These are phyloP conservation scores for Ophioderma brevispina DNA, from an alignment of 35 echinoderm and acorn worm species.

Conservation along the genomic window DNA sequence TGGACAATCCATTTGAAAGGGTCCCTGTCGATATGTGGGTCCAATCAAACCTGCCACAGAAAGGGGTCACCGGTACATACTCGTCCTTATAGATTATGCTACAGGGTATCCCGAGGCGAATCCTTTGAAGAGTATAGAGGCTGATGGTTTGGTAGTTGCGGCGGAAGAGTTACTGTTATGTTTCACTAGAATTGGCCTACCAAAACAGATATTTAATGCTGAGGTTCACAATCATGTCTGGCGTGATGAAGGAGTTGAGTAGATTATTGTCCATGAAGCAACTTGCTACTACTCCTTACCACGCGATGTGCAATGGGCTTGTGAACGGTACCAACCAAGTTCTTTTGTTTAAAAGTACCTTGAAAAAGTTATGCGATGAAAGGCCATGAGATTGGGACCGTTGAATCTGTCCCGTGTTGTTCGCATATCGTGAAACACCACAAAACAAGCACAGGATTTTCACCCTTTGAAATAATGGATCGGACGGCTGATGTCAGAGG, in stretches of 20 bases:
- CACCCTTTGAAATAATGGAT: slow-evolving; percentile 3
- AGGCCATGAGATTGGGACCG: slow-evolving; percentile 41
- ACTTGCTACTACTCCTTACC: slow-evolving; percentile 62
- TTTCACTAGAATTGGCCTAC: slow-evolving; percentile 41
- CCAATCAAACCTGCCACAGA: slow-evolving; percentile 30
- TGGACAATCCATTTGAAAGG: slow-evolving; percentile 44
- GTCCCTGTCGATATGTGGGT: slow-evolving; percentile 51
- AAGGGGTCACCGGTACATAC: slow-evolving; percentile 19
- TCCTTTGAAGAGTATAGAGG: too few species aligned
- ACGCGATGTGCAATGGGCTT: slow-evolving; percentile 49
- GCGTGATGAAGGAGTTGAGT: slow-evolving; percentile 66
- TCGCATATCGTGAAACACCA: slow-evolving; percentile 23
- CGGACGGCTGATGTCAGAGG: slow-evolving; percentile 5
- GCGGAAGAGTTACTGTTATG: slow-evolving; percentile 15
- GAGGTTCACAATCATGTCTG: slow-evolving; percentile 17
- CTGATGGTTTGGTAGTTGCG: too few species aligned
- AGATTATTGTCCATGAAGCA: slow-evolving; percentile 56
- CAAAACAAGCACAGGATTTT: slow-evolving; percentile 19
- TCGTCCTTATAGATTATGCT: slow-evolving; percentile 46
- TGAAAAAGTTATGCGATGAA: slow-evolving; percentile 28
- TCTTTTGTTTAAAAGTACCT: slow-evolving; percentile 8
- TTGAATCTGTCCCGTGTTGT: too few species aligned
- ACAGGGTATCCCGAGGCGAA: slow-evolving; percentile 47
- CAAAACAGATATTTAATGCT: slow-evolving; percentile 40
- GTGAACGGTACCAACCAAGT: slow-evolving; percentile 69